Conservation (phyloP, 1,140 invertebrate species). For the Samia ricini region DNA sequence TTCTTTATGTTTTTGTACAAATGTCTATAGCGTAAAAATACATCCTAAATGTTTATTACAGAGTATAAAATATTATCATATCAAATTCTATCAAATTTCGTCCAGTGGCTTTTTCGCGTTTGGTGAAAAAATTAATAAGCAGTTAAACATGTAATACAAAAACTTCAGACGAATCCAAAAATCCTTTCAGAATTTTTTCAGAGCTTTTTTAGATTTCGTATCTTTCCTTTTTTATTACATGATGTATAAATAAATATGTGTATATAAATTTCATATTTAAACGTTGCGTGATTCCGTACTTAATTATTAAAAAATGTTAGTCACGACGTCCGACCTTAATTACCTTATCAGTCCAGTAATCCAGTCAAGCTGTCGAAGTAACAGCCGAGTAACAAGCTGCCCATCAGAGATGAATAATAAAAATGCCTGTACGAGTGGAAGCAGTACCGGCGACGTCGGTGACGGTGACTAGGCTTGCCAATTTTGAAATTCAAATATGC, state of each 20-base stretch:
- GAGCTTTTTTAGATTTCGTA: background rate
- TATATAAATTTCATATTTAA: background rate
- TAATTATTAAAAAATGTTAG: background rate
- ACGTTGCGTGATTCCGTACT: background rate
- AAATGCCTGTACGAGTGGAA: background rate
- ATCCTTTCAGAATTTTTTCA: too few species aligned
- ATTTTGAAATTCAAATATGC: background rate
- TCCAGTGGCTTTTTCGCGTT: too few species aligned
- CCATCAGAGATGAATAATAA: too few species aligned
- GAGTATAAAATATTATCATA: too few species aligned
- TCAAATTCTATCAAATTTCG: too few species aligned
- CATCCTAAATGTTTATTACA: too few species aligned
- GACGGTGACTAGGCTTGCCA: background rate
- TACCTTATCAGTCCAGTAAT: background rate
- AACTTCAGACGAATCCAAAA: too few species aligned
- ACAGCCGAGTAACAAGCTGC: slow-evolving; percentile 33
- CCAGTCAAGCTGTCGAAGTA: slow-evolving; percentile 17
- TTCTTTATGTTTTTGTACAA: too few species aligned
- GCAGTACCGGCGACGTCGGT: background rate
- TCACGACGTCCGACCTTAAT: background rate
- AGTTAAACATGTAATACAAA: too few species aligned
- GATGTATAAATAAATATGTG: background rate
- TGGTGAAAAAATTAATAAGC: too few species aligned
- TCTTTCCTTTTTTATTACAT: too few species aligned
- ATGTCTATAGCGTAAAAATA: too few species aligned